Base-by-base conservation (phyloP, 2,113 vertebrate genomes). In the Nibea albiflora region DNA sequence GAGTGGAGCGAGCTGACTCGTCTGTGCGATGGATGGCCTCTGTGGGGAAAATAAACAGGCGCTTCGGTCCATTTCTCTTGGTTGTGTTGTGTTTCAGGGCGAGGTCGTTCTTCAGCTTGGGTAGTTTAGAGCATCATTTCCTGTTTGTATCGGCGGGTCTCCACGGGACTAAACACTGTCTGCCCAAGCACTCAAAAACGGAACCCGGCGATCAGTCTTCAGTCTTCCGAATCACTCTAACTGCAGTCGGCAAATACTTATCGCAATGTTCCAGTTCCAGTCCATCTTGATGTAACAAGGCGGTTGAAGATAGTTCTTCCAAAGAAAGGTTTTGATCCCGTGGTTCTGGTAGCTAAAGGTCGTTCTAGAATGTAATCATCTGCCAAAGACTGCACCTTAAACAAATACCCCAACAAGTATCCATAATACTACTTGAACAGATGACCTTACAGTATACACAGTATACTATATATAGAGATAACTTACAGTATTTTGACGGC, bases 61-160 rank as follows among this genome's bases (percentile, higher is more conserved):
- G 46, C 26, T 73, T 53, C 26, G 1, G 6, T 50, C 26, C 68
- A 31, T 60, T 77, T 83, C 73, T 11, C 10, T 54, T 2, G 28
- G 22, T 74, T 49, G 47, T 65, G 10, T 44, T 1, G 63, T 39
- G 53, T 67, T 77, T 63, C 57, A 84, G 75, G 71, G 68, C 8
- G 35, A 54, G 78, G 83, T 57, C 75, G 8, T 7, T 58, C 57
- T 56, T 50, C 3, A 28, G 14, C 17, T 50, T n/a, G 0, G 49
- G 75, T 26, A 4, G n/a, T 80, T 90, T 84, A 63, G 20, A 83
- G 12, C 50, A 69, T 53, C 3, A 70, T 76, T 86, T 89, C 90
- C 86, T 91, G 88, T 88, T 91, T 87, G 79, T 19, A 17, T 69
- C 22, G 74, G 61, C 65, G 10, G 64, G 31, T 77, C 26, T 2